Evolutionary conservation across 2,113 vertebrate genomes (phyloP).

Genomic region (Podiceps cristatus): DNA sequence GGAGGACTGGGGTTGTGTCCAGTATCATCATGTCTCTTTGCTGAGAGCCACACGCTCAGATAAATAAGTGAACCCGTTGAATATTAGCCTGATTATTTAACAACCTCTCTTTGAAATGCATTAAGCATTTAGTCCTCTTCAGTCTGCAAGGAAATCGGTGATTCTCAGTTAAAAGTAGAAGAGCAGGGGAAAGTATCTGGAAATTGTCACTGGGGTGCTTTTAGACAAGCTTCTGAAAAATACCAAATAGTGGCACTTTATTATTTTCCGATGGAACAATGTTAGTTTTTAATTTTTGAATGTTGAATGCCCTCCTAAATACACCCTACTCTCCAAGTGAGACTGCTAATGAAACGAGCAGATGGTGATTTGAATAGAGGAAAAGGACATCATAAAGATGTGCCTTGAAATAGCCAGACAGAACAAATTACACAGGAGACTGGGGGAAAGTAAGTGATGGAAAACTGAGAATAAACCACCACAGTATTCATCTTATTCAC

Average conservation of each 20-base stretch:
- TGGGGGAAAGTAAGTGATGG: neutral
- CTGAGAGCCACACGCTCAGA: neutral
- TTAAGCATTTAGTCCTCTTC: neutral
- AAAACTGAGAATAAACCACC: neutral
- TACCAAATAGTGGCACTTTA: neutral
- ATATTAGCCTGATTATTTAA: neutral
- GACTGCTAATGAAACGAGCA: slow-evolving; percentile 22
- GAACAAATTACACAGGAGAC: neutral
- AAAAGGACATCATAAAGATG: neutral
- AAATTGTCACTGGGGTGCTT: neutral
- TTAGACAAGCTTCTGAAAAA: neutral
- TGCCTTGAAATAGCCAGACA: slow-evolving; percentile 18
- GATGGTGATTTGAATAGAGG: slow-evolving; percentile 9
- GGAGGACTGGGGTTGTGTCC: neutral
- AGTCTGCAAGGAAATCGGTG: neutral
- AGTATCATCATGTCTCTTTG: neutral
- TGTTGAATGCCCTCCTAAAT: slow-evolving; percentile 28
- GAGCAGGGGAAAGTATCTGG: neutral
- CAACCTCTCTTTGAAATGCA: neutral
- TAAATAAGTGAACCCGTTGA: neutral
- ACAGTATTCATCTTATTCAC: neutral
- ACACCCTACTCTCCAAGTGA: neutral
- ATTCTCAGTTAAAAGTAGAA: slow-evolving; percentile 12
- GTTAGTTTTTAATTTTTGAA: slow-evolving; percentile 5
- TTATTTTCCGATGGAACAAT: neutral